Evolutionary conservation across 2,888 invertebrate genomes (phyloP), one percentile per base, ranked within the genome.

Genomic region (Automeris io): DNA sequence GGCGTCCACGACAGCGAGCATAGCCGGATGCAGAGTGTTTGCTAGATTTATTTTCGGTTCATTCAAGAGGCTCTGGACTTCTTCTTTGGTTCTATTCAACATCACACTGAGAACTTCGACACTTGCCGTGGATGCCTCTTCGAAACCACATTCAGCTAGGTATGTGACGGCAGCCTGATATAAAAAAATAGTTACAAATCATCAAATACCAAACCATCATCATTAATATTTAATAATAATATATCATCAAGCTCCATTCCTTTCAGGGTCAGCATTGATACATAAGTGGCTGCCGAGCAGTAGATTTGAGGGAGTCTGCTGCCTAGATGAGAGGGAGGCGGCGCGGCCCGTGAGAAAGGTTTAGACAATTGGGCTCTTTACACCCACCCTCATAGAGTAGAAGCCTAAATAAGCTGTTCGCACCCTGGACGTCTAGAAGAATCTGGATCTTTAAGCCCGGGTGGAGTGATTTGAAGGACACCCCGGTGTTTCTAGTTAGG

Each of bases 101-200:
- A 83, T 72, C 25, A 61, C 56, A 25, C 65, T 47, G 11, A 87
- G 51, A 0, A 75, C 62, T 19, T 65, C 58, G 6, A 70, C 61
- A 34, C 80, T 67, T 2, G 79, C 80, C 0, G 65, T 3, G 1
- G 55, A 32, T 0, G 85, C 81, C 38, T 85, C 85, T 1, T 77
- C 71, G 49, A 82, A 85, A 0, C 87, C 87, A 39, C 73, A 76
- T 44, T 86, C 82, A 0, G 86, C 75, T 37, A 87, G 57, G 57
- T 87, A 87, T 1, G 70, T 48, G 11, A 86, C 61, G 3, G 80
- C 74, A 16, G 59, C 48, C 86, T 87, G 59, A 26, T 12, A 13
- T 18, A 25, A 21, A 35, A 21, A 5, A 24, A 24, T 2, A 8
- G 23, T 13, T 16, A 24, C 36, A 37, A 23, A 24, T 23, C 5